Evolutionary conservation across 2,113 vertebrate genomes (phyloP), one percentile per base, ranked within the genome.

Genomic region (Amphiprion percula): DNA sequence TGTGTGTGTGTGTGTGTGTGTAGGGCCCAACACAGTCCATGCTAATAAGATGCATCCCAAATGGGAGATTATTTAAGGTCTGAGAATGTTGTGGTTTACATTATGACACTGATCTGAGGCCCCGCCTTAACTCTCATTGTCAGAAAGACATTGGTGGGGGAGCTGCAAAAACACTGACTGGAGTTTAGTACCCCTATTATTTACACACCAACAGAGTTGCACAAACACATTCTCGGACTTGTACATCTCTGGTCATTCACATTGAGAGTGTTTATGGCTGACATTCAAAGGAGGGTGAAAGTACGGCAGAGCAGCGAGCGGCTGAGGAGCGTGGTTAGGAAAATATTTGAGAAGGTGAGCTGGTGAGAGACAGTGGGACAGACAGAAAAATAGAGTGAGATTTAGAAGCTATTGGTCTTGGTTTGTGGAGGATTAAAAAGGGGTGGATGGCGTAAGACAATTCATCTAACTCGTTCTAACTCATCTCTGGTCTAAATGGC

Each of bases 31-130:
- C 55, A 65, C 52, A 73, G 33, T 61, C 33, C 69, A 83, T 73
- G 58, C 78, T 73, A 50, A 78, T 65, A 69, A 79, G 65, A 77
- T 50, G 26, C 23, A 75, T 82, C 65, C 65, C 85, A 64, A 67
- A 87, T 81, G 53, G 46, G 59, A 88, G 82, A 86, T 90, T 89
- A 73, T 87, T 90, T 44, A 77, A 84, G 65, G 88, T 91, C 88
- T 94, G 88, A 90, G 89, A 93, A 94, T 91, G 84, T 72, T 91
- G 88, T 82, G 86, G 89, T 92, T 88, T 87, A 79, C 75, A 59
- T 61, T 81, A 78, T 75, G 87, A 90, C 81, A 82, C 63, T 82
- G 75, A 79, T 87, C 73, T 77, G 53, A 89, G 55, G 60, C 79
- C 71, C 82, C 54, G 65, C 75, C 67, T 86, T 63, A 68, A 77